Evolutionary conservation across 2,113 vertebrate species (phyloP), one percentile per base, ranked within the genome.

Genomic region (Dipodomys stephensi): DNA sequence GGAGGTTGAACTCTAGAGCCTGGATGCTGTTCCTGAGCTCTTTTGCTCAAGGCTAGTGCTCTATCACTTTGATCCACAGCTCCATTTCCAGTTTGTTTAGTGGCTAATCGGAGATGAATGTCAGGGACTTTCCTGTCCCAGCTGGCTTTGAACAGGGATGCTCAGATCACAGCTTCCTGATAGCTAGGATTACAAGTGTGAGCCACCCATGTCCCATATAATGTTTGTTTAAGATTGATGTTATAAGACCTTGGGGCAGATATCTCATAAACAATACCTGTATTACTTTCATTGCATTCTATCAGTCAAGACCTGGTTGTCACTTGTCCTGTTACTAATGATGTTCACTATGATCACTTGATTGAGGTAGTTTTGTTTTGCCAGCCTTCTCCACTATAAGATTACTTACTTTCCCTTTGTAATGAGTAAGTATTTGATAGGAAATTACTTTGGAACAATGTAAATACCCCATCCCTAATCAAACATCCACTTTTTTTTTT

Each of bases 401-500:
- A 35, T 69, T 71, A 78, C 77, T 83, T 23, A 78, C 39, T 68
- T 80, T 73, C 60, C 64, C 83, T 76, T 84, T 92, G 68, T 80
- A 90, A 81, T 77, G 82, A 78, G 32, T 73, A 80, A 90, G 30
- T 25, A 84, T 90, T 73, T 83, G 67, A 89, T 87, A 80, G 68
- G 81, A 86, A 74, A 30, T 1, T 44, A 68, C 62, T 83, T 90
- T 83, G 89, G 91, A 93, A 32, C 39, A 78, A 25, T 81, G 28
- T 86, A 87, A 92, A 94, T 89, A 46, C 12, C 46, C 46, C 46
- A 19, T 92, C 82, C 32, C 57, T 89, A 49, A 60, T 72, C 69
- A 92, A 80, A 92, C 7, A 77, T 71, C 93, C 20, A 20, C 39
- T 39, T 39, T 39, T 39, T 39, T 39, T 39, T 39, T 39, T 39